These are phyloP conservation scores for Scaptomyza polygonia DNA, from an alignment of 2,888 invertebrate genomes.

Conservation along the genomic window DNA sequence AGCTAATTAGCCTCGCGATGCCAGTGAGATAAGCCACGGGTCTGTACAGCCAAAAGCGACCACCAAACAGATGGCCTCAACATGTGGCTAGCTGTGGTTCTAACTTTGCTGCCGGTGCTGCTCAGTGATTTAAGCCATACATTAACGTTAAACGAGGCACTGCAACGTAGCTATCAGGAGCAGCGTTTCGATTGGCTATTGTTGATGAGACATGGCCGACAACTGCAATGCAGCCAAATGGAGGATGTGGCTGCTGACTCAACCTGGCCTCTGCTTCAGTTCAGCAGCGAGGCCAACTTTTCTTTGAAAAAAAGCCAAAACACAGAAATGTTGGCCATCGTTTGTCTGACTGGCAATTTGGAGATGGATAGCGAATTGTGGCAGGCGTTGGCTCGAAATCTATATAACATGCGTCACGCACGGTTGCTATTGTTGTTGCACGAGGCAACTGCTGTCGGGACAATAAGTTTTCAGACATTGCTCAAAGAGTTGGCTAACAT, in stretches of 20 bases:
- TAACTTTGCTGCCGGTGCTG: constrained; percentile 18
- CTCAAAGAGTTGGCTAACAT: constrained; percentile 14
- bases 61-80: constrained; percentile 22
- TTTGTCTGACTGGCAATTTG: constrained; percentile 32
- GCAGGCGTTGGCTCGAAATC: constrained; percentile 47
- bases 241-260: constrained; percentile 9
- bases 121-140: constrained; percentile 4
- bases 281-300: constrained; percentile 31
- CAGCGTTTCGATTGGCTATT: constrained; percentile 36
- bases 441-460: background rate
- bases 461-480: background rate
- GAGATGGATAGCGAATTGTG: constrained; percentile 43
- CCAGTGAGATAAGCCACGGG: constrained; percentile 12
- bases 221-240: constrained; percentile 29
- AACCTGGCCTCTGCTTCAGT: constrained; percentile 35
- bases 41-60: background rate
- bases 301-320: constrained; percentile 35
- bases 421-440: constrained; percentile 44
- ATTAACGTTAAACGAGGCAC: constrained; percentile 5
- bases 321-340: constrained; percentile 52
- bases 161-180: constrained; percentile 37
- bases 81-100: constrained; percentile 38
- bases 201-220: constrained; percentile 41
- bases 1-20: constrained; percentile 31
- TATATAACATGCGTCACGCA: constrained; percentile 59